Evolutionary conservation across 2,797 vertebrate species (phyloP).

Genomic region (Alca torda): DNA sequence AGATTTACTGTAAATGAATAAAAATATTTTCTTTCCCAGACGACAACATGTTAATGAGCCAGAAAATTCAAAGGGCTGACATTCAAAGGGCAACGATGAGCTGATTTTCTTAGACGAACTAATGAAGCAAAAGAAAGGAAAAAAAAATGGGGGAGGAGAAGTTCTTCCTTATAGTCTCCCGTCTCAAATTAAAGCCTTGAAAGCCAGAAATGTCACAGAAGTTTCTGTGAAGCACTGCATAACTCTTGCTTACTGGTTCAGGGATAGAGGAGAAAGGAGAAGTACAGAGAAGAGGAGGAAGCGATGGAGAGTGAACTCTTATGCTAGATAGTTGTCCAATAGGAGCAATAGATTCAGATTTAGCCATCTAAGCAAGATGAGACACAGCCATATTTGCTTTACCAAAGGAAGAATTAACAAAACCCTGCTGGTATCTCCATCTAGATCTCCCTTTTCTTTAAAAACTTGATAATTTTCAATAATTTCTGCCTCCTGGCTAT

Average conservation of each 20-base stretch:
- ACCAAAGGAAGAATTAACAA: background rate
- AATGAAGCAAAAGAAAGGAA: background rate
- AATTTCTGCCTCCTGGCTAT: background rate
- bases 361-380: background rate
- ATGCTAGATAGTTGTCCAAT: background rate
- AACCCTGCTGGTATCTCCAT: background rate
- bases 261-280: background rate
- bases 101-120: slow-evolving; percentile 10
- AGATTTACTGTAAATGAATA: background rate
- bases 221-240: background rate
- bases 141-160: accelerated
- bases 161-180: background rate
- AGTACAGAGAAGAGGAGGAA: background rate
- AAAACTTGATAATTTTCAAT: background rate
- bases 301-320: background rate
- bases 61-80: slow-evolving; percentile 18
- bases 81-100: background rate
- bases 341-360: background rate
- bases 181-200: background rate
- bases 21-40: slow-evolving; percentile 26
- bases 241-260: background rate
- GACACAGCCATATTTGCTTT: background rate
- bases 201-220: background rate
- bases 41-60: background rate
- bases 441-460: background rate